phyloP scores from a whole-genome alignment of 2,797 vertebrate genomes.

The Tauraco hartlaubi region DNA sequence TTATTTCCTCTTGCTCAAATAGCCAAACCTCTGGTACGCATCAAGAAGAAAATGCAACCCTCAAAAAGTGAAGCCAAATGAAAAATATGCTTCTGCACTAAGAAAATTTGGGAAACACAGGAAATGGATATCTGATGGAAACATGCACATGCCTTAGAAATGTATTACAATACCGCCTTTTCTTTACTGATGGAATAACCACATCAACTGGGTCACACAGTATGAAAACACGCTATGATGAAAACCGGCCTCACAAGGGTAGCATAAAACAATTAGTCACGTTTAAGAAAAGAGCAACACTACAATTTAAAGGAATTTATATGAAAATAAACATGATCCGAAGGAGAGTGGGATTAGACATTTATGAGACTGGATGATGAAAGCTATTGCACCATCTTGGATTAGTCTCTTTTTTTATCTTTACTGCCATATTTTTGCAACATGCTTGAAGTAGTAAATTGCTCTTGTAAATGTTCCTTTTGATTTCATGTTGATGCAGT shows the following conservation, averaged over 20 bases:
- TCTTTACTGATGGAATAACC: conserved; percentile 29
- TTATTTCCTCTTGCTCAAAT: conserved; percentile 21
- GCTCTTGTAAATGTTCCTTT: conserved; percentile 73
- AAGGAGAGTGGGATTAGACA: conserved; percentile 58
- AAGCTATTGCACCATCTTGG: conserved; percentile 75
- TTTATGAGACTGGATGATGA: conserved; percentile 78
- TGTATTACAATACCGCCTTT: conserved; percentile 43
- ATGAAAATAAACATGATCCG: conserved; percentile 71
- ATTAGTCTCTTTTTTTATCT: conserved; percentile 78
- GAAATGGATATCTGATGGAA: neutral
- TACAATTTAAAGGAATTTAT: conserved; percentile 76
- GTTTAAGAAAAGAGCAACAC: conserved; percentile 55
- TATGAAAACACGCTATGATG: conserved; percentile 51
- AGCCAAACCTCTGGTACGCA: conserved; percentile 58
- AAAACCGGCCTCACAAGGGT: conserved; percentile 18
- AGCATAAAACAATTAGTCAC: conserved; percentile 69
- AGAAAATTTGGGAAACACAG: conserved; percentile 15
- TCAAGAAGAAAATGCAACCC: conserved; percentile 49
- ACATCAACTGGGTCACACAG: neutral
- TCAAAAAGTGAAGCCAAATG: conserved; percentile 60
- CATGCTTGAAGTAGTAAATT: conserved; percentile 71
- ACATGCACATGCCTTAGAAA: conserved; percentile 48
- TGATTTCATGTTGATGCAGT: conserved; percentile 2
- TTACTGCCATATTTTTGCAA: conserved; percentile 69
- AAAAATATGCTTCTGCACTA: conserved; percentile 55